Base-by-base conservation (phyloP, 2,113 vertebrate species). In the Nannospalax galili region DNA sequence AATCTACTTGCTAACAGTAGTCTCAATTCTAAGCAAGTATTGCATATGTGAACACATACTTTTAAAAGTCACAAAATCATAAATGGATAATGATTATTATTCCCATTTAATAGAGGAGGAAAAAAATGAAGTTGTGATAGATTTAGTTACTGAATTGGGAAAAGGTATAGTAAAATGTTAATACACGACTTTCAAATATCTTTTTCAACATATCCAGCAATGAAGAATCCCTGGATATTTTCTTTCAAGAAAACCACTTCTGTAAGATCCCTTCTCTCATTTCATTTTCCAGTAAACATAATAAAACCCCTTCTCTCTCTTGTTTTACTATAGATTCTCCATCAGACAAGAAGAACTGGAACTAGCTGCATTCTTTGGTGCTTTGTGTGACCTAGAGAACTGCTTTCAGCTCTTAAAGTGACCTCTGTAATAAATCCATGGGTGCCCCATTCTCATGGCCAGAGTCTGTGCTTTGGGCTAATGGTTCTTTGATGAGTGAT, bases 1-100 rank as follows among this genome's bases (percentile, higher is more conserved):
- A 35, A 35, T 35, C 22, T 88, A 45, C 8, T 45, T 77, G 15
- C 26, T 80, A 37, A 64, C 20, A 82, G 35, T 65, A 78, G 84
- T 86, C 22, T 56, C 11, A 69, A 56, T 91, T 84, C 28, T 80
- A 69, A 91, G 37, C 0, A 52, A 20, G 30, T 40, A 72, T 45
- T 37, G 1, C 22, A 17, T 37, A 19, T 84, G 62, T 32, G 3
- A 14, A 14, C 48, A 37, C 65, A 1, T 62, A 19, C 45, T 82
- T 90, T 95, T 42, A 92, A 90, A 67, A 12, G 20, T 87, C 84
- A 82, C 30, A 95, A 77, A 95, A 91, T 73, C n/a, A 32, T 37
- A 72, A 10, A 30, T 28, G 1, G 9, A 69, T 19, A 60, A 40
- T 67, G 62, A 67, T 60, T 72, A 56, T 35, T 88, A 75, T 52